Percentiles rank a stretch among this genome's conserved stretches.
Evolutionary conservation across 2,888 invertebrate genomes (phyloP).

Genomic region (Falcaria lacertinaria): DNA sequence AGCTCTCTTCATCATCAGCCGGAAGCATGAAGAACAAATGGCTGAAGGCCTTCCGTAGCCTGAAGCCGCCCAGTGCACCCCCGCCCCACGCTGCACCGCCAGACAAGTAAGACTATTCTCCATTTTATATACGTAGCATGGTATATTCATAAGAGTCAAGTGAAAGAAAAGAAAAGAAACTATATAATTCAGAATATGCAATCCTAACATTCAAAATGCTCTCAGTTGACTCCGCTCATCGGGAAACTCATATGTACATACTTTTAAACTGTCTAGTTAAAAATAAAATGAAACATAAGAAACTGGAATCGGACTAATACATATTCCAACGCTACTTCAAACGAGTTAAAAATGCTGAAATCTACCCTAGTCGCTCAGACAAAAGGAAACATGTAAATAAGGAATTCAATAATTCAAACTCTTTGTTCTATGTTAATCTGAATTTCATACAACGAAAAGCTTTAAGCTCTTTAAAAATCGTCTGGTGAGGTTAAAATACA

Average conservation of each 20-base stretch:
- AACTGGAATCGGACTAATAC: too few relatives aligned
- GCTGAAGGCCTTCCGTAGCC: constrained; percentile 97
- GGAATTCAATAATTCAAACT: background rate
- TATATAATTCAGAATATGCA: too few relatives aligned
- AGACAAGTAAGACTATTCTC: constrained; percentile 61
- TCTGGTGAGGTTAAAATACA: background rate
- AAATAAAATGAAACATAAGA: too few relatives aligned
- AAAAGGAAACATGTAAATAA: background rate
- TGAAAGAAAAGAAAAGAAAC: too few relatives aligned
- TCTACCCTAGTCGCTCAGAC: background rate
- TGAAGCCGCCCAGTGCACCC: constrained; percentile 88
- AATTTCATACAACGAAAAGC: background rate
- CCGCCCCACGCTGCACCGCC: constrained; percentile 67
- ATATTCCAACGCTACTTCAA: background rate
- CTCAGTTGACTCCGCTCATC: too few relatives aligned
- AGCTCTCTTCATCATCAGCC: constrained; percentile 91
- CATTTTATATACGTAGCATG: too few relatives aligned
- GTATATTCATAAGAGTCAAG: too few relatives aligned
- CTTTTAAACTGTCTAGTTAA: background rate
- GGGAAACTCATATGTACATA: background rate
- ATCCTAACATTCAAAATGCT: too few relatives aligned
- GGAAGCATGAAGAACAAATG: constrained; percentile 98
- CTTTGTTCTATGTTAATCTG: background rate
- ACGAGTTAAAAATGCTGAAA: background rate
- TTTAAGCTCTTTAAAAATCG: background rate